Base-by-base conservation (phyloP, 2,113 vertebrate species). In the Hippopotamus amphibius region DNA sequence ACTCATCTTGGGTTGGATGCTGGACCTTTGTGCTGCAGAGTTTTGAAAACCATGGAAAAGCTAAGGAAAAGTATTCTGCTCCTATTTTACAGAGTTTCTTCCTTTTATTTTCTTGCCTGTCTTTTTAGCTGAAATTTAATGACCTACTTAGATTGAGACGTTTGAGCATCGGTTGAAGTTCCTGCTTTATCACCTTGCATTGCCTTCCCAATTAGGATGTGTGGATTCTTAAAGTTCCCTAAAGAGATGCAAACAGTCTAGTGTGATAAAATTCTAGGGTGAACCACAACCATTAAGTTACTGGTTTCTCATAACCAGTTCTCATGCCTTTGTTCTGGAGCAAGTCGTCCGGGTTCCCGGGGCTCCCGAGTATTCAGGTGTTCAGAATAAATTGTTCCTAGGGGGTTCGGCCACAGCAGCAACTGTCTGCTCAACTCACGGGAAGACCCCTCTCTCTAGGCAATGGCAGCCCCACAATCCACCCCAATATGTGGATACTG, bases 91-190 rank as follows among this genome's bases (percentile, higher is more conserved):
- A 37, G 14, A 48, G 57, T 86, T 74, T 57, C 33, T 71, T 53
- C 30, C 57, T 63, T 88, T 48, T 46, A 19, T 79, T 95, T 84
- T 89, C 46, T 48, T 65, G 12, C 41, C 79, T 68, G 9, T 81
- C 28, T n/a, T 91, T 30, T 81, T 69, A 16, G 76, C 17, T 74
- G 88, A 85, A 89, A 85, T 43, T 6, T n/a, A 76, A 50, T 55
- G 53, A 13, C 33, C 26, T 57, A 3, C 57, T 79, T 2, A 3
- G 16, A 55, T 48, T 30, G 50, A 94, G 79, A 72, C 33, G 33
- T 79, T 59, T 61, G 55, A 87, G 41, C 46, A 26, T 82, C 33
- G 21, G 16, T 33, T 33, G 55, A 71, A 50, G n/a, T 22, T 46
- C 50, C 11, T 33, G 46, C 14, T 88, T 55, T 41, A 24, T 24